Percentiles rank a stretch among this genome's conserved stretches.
Evolutionary conservation across 2,113 vertebrate genomes (phyloP).

Genomic region (Columba janthina): DNA sequence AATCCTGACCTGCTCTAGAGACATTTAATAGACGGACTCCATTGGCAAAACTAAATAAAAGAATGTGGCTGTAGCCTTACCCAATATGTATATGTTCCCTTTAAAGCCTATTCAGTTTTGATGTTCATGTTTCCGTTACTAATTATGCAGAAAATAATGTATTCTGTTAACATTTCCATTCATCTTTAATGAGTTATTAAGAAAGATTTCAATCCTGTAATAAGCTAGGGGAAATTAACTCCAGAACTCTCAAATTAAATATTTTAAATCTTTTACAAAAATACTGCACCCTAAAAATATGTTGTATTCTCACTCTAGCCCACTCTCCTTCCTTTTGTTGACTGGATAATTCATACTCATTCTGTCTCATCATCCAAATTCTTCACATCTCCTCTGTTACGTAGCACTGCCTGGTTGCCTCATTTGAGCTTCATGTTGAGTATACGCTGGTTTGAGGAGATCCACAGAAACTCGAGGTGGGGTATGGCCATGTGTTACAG

Average conservation of each 20-base stretch:
- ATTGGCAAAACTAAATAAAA: not conserved
- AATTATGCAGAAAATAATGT: not conserved
- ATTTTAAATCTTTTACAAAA: conserved; percentile 1
- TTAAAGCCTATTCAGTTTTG: not conserved
- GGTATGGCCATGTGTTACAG: not conserved
- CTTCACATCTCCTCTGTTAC: not conserved
- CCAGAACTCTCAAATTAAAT: not conserved
- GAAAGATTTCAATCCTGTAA: conserved; percentile 3
- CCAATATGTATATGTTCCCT: not conserved
- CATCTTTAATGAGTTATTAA: conserved; percentile 29
- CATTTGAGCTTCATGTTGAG: not conserved
- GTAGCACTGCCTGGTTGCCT: not conserved
- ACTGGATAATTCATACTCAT: not conserved
- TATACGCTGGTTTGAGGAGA: rapidly evolving
- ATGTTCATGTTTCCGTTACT: not conserved
- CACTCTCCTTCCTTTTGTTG: not conserved
- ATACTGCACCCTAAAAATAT: not conserved
- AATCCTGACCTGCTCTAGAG: not conserved
- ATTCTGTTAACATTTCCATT: conserved; percentile 9
- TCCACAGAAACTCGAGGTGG: not conserved
- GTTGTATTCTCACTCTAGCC: not conserved
- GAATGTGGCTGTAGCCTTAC: not conserved
- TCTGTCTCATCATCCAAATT: not conserved
- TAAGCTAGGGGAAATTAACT: conserved; percentile 15
- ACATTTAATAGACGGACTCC: not conserved